Evolutionary conservation across 1,140 invertebrate genomes (phyloP), one percentile per base, ranked within the genome.

Genomic region (Bombus ignitus): DNA sequence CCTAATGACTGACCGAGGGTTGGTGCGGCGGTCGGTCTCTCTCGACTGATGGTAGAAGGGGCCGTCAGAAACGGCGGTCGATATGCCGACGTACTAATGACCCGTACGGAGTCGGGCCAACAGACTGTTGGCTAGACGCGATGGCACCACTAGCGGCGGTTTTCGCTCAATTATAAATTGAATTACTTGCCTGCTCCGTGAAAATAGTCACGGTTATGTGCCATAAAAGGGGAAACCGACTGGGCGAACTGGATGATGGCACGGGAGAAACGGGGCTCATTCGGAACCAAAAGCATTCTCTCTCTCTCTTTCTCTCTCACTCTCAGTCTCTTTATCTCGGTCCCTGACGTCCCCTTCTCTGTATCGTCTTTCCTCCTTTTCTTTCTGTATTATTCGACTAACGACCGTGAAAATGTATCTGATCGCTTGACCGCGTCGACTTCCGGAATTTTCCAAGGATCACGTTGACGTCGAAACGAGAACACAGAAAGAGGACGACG

Each of bases 21-120:
- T 15, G 65, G 57, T 59, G 68, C 70, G 53, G 44, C 25, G 53
- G 59, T 28, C 37, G 65, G n/a, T 83, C 65, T 42, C 62, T 57
- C 32, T 66, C 32, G 59, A 39, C 35, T 13, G 75, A 39, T 35
- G 47, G 47, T 82, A 65, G 73, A 62, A 37, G 8, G 66, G 83
- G 44, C 74, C 72, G 87, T 87, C 91, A 92, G 90, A 92, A 93
- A 91, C 80, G 81, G 77, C 89, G 93, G 88, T 94, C 93, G 93
- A 91, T 94, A 93, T 92, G 92, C 92, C 92, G 84, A 87, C 83
- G 91, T 89, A 94, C 92, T 94, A 93, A 94, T 94, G 93, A 94
- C 93, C 92, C 92, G 92, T 91, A 93, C 91, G 87, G 87, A 92
- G 93, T 94, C 93, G 92, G 89, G 91, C 89, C 90, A 90, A 90